Percentiles rank a stretch among this genome's conserved stretches.
Evolutionary conservation across 2,888 invertebrate species (phyloP).

Genomic region (Caenorhabditis drosophilae): DNA sequence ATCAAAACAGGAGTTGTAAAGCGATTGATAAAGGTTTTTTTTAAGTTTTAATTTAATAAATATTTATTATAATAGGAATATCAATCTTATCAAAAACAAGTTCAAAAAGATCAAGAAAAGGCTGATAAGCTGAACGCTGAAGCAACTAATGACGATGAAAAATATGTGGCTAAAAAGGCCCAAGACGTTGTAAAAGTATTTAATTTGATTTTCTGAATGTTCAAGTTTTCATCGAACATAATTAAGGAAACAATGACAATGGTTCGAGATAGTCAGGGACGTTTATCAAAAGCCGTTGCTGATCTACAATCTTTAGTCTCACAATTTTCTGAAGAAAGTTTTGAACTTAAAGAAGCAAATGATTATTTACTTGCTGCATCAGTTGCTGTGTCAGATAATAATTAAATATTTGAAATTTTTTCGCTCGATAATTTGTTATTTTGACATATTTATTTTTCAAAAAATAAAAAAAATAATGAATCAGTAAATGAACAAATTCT

Average conservation of each 20-base stretch:
- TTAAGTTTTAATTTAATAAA: neutral
- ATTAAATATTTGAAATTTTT: neutral
- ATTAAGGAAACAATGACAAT: constrained; percentile 46
- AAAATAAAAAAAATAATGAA: no score
- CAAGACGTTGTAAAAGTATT: constrained; percentile 36
- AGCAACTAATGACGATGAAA: constrained; percentile 46
- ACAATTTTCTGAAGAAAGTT: constrained; percentile 9
- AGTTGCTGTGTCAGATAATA: neutral
- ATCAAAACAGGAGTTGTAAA: constrained; percentile 51
- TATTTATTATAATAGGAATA: constrained; percentile 25
- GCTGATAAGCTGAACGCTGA: constrained; percentile 34
- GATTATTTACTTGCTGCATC: constrained; percentile 10
- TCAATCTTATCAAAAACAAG: constrained; percentile 39
- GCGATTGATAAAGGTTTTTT: constrained; percentile 40
- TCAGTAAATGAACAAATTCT: no score
- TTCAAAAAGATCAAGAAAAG: constrained; percentile 34
- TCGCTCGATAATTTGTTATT: no score
- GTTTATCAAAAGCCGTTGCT: constrained; percentile 24
- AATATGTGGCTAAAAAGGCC: constrained; percentile 49
- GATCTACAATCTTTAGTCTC: constrained; percentile 12
- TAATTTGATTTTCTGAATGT: neutral
- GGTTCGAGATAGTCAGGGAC: constrained; percentile 34
- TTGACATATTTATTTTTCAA: no score
- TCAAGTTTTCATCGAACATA: neutral
- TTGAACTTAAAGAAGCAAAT: constrained; percentile 22